Base-by-base conservation (phyloP, 2,888 invertebrate species). In the Sclerodermus sp. region DNA sequence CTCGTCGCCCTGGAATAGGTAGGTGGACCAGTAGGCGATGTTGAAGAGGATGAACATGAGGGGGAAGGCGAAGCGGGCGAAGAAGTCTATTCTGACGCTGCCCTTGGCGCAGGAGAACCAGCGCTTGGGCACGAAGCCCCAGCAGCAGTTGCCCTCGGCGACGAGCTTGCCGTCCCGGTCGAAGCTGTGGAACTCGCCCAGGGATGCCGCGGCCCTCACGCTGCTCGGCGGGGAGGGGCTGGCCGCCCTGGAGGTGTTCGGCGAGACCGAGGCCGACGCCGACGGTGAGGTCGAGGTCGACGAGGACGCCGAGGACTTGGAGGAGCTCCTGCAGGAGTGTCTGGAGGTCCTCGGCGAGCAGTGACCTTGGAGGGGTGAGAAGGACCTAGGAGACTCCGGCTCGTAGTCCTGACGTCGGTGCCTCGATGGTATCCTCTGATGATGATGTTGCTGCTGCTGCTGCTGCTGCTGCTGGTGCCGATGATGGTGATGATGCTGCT, bases 1-100 rank as follows among this genome's bases (percentile, higher is more conserved):
- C 23, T 23, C 23, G 4, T 23, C 23, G 8, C 23, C 23, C 23
- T 23, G 23, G 23, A 23, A 23, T 3, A 23, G 23, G 23, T 23
- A 23, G 23, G 8, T 23, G 23, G 23, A 86, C 95, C 95, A 96
- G 82, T 95, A 95, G 78, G 91, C 91, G 79, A 94, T 82, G 81
- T 95, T 96, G 84, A 95, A 96, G 68, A 95, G 84, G 64, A 93
- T 91, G 81, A 96, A 96, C 70, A 93, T 91, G 74, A 95, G 84
- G 56, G 95, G 95, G 82, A 95, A 96, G 65, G 91, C 91, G 82
- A 95, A 93, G 77, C 95, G 86, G 51, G 96, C 93, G 77, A 96
- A 91, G 81, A 95, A 95, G 81, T 96, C 96, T 79, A 96, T 96
- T 78, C 94, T 85, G 83, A 77, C 77, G 55, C 77, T 77, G 42